Evolutionary conservation across 1,140 invertebrate species (phyloP).

Genomic region (Galendromus occidentalis): DNA sequence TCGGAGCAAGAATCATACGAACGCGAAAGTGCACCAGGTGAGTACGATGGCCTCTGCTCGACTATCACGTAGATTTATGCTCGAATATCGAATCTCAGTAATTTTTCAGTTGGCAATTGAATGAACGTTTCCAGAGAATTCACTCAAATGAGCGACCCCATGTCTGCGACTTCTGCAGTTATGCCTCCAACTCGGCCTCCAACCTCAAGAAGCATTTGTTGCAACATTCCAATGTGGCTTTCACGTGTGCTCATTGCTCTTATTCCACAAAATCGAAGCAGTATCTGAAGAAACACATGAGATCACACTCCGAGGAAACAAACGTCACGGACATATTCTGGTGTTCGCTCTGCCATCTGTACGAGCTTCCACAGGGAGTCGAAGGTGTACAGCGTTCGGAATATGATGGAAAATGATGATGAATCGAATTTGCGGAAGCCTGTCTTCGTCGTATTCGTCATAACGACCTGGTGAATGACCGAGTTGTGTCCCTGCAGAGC

Average conservation of each 20-base stretch:
- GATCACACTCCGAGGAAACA: neutral
- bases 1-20: conserved; percentile 2
- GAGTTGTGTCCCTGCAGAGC: neutral
- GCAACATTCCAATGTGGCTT: neutral
- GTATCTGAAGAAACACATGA: conserved; percentile 4
- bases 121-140: neutral
- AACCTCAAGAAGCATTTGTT: conserved; percentile 2
- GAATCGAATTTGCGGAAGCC: too few species aligned
- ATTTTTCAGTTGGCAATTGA: too few species aligned
- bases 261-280: conserved; percentile 2
- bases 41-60: too few species aligned
- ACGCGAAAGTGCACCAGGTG: conserved; percentile 1
- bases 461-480: too few species aligned
- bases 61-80: too few species aligned
- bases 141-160: neutral
- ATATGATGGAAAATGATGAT: too few species aligned
- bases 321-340: neutral
- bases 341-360: neutral
- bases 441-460: too few species aligned
- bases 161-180: neutral
- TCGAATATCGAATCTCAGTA: too few species aligned
- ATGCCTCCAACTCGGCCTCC: neutral
- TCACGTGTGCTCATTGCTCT: neutral
- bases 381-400: too few species aligned
- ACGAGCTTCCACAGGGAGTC: neutral